Base-by-base conservation (phyloP, 2,113 vertebrate species). In the Stegastes partitus region DNA sequence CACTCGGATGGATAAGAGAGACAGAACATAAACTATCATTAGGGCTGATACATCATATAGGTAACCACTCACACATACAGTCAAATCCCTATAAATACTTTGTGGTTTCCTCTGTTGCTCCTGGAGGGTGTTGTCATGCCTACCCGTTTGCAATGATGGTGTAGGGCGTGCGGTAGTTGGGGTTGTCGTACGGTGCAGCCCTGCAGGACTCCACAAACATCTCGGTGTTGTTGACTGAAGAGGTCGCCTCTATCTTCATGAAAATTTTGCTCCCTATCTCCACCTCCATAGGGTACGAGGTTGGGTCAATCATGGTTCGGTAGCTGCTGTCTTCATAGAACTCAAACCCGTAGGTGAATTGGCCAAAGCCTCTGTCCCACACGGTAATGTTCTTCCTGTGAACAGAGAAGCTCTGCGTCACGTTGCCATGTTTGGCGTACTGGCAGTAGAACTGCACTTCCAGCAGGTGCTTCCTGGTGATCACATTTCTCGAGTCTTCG, bases 161-260 rank as follows among this genome's bases (percentile, higher is more conserved):
- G 73, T 95, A 94, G 19, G 82, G 84, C 7, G 63, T 51, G 0
- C n/a, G 53, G 57, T 71, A 90, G 62, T 83, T 90, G 8, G 92
- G 87, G 79, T 89, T 90, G 83, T 95, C 93, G 3, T 92, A 92
- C 0, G 93, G 94, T 1, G 92, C 62, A 14, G 93, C 94, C 18
- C 56, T 87, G 89, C 94, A 95, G 47, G 94, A 93, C 77, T 94
- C 92, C 42, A 95, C 89, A 66, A 95, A 94, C 74, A 95, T 81
- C 84, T 88, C 77, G 0, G 92, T 93, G 83, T 89, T 88, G 61
- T 81, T 79, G 75, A 93, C 1, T 0, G 87, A 44, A 10, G 89
- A 67, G 0, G 81, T 54, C 4, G 91, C 92, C 2, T 93, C 66
- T 1, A 94, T 90, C 84, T 91, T 22, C 89, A 94, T 92, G 87